Evolutionary conservation across 1,140 invertebrate genomes (phyloP).

Genomic region (Gonatopus flavifemur): DNA sequence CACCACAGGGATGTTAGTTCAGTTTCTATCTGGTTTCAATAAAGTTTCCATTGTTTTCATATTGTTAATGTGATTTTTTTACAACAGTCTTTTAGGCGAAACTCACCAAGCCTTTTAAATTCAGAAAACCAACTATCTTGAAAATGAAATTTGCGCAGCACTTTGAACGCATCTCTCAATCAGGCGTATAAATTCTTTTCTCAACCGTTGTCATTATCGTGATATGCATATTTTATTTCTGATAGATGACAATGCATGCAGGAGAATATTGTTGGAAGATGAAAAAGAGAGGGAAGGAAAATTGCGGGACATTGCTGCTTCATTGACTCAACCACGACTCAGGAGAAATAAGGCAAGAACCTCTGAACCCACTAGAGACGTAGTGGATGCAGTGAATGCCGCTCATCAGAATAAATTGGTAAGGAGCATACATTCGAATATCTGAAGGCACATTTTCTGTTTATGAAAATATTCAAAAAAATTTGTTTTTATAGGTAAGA

Average conservation of each 20-base stretch:
- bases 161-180: too few species aligned
- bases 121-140: too few species aligned
- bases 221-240: too few species aligned
- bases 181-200: too few species aligned
- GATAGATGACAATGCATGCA: constrained; percentile 51
- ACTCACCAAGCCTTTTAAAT: too few species aligned
- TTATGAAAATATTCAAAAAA: background rate
- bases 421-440: constrained; percentile 19
- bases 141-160: too few species aligned
- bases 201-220: too few species aligned
- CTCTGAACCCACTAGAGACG: constrained; percentile 56
- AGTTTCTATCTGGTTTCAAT: too few species aligned
- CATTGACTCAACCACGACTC: constrained; percentile 65
- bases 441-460: background rate
- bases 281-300: constrained; percentile 68
- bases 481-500: constrained; percentile 55
- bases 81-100: too few species aligned
- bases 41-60: too few species aligned
- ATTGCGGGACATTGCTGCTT: constrained; percentile 73
- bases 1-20: too few species aligned
- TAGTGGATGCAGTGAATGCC: constrained; percentile 49
- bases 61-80: too few species aligned
- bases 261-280: constrained; percentile 58
- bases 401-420: constrained; percentile 57
- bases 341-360: constrained; percentile 53